Evolutionary conservation across 2,888 invertebrate genomes (phyloP), one percentile per base, ranked within the genome.

Genomic region (Psococerastis gibbosa): DNA sequence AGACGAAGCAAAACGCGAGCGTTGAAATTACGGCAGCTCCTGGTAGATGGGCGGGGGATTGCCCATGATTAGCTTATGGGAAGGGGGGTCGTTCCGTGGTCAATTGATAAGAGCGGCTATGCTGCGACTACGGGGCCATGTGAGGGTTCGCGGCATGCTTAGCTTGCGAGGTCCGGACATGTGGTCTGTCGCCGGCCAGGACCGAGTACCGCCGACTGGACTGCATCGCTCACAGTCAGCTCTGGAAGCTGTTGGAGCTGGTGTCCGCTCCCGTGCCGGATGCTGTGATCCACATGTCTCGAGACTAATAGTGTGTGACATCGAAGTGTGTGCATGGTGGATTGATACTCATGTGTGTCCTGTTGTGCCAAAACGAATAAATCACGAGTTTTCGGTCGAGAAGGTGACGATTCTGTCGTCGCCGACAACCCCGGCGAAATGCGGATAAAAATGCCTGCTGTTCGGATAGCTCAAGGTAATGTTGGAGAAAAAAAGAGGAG

Each of bases 361-460:
- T 6, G 11, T 6, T 27, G 20, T 34, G 22, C 1, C 33, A 43
- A 2, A 22, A 38, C 18, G 3, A 16, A 32, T 32, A 32, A 17
- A 33, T 35, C 13, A 43, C 22, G 8, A 22, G 31, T 15, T 31
- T 32, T 17, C 32, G 43, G n/a, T 32, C n/a, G 32, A 32, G 20
- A 43, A 22, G 32, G 43, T 17, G 43, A 17, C 18, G 33, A 15
- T 15, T n/a, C 13, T 20, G 18, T 17, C 43, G 33, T 2, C 43
- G 16, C 33, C 20, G 42, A 13, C 2, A 3, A 15, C 3, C 22
- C 15, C 8, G 42, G 32, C 80, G 87, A 78, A 75, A 88, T 88
- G 88, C 82, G 88, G 84, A 88, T 87, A 73, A 88, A 88, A 78
- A 88, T 87, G 87, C 88, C 87, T 69, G 88, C 88, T 67, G 85